Evolutionary conservation across 2,797 vertebrate species (phyloP).

Genomic region (Pantherophis alleghaniensis): DNA sequence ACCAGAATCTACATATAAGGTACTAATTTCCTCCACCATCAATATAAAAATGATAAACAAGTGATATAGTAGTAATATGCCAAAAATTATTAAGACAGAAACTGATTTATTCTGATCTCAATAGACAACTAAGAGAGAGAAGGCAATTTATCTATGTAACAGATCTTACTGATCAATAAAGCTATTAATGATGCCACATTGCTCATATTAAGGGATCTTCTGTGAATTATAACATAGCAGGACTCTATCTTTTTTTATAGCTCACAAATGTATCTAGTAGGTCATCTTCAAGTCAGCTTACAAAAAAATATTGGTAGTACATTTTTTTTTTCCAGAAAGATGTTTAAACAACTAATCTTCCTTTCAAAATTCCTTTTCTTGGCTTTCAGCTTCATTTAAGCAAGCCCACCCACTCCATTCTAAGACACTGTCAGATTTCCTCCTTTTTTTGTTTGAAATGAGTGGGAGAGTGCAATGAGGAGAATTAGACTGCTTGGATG

Average conservation of each 20-base stretch:
- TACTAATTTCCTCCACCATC: not conserved
- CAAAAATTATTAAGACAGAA: constrained; percentile 29
- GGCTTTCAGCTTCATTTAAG: constrained; percentile 41
- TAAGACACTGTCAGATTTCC: constrained; percentile 42
- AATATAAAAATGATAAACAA: constrained; percentile 38
- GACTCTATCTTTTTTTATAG: not conserved
- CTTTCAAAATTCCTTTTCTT: not conserved
- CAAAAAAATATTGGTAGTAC: constrained; percentile 22
- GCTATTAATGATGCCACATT: constrained; percentile 5
- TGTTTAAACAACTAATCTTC: constrained; percentile 28
- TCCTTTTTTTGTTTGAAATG: constrained; percentile 12
- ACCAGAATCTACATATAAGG: constrained; percentile 39
- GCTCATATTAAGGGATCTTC: constrained; percentile 34
- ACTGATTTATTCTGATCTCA: constrained; percentile 22
- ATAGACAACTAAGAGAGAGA: constrained; percentile 26
- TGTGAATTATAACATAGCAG: constrained; percentile 25
- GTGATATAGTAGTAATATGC: constrained; percentile 35
- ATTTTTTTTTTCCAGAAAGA: constrained; percentile 26
- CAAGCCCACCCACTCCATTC: constrained; percentile 28
- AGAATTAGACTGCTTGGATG: constrained; percentile 46
- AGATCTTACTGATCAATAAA: constrained; percentile 15
- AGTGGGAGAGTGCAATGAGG: constrained; percentile 40
- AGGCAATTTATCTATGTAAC: not conserved
- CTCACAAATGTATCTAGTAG: not conserved
- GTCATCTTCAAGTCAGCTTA: constrained; percentile 41